phyloP scores from a whole-genome alignment of 2,888 invertebrate genomes.

The Masnerella sp. region DNA sequence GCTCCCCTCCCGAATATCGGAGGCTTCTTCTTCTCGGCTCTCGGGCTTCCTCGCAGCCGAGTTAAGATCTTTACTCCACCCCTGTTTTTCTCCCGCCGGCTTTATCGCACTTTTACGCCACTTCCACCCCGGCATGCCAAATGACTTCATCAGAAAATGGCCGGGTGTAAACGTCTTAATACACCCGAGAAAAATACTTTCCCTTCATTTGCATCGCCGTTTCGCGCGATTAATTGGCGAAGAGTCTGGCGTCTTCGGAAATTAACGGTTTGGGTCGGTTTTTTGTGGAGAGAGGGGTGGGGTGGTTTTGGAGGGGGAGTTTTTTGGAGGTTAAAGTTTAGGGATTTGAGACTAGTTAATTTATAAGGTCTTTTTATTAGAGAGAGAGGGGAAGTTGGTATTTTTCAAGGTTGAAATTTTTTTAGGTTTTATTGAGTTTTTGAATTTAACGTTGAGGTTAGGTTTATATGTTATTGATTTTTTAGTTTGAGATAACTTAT shows the following conservation, averaged over 20 bases:
- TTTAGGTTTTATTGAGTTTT: too few relatives aligned
- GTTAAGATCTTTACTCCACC: conserved; percentile 72
- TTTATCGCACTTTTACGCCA: conserved; percentile 56
- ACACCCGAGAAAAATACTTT: conserved; percentile 45
- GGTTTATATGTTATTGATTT: too few relatives aligned
- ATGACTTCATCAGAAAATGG: conserved; percentile 76
- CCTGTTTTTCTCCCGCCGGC: conserved; percentile 66
- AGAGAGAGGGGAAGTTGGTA: too few relatives aligned
- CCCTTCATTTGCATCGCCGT: conserved; percentile 38
- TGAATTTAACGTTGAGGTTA: too few relatives aligned
- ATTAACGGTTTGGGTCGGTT: not conserved
- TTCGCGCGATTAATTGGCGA: conserved; percentile 28
- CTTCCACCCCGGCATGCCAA: conserved; percentile 51
- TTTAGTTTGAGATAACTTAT: too few relatives aligned
- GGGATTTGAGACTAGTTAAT: not conserved
- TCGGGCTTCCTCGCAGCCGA: conserved; percentile 46
- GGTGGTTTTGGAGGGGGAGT: too few relatives aligned
- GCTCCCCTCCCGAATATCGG: conserved; percentile 61
- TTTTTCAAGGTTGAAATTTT: too few relatives aligned
- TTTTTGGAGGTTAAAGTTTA: not conserved
- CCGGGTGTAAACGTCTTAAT: conserved; percentile 63
- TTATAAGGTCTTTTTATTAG: too few relatives aligned
- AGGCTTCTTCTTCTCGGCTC: conserved; percentile 54
- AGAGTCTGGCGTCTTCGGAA: not conserved
- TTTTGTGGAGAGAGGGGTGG: too few relatives aligned